Conservation (phyloP, 2,888 invertebrate genomes). For the Phoronis australis region DNA sequence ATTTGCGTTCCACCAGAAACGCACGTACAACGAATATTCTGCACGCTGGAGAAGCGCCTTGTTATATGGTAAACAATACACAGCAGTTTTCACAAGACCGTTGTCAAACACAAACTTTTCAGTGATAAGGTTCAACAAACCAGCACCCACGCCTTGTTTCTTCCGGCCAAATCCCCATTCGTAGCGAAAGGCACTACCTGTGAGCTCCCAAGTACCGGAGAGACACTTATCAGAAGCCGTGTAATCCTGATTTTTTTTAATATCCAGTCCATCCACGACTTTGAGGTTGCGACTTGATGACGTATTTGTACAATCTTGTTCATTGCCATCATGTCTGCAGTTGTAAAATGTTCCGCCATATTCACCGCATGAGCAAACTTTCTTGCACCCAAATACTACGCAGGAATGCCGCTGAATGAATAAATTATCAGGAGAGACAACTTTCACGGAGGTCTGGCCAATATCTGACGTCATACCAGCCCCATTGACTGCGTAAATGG, state of each 20-base stretch:
- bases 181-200: too few relatives aligned
- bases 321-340: neutral
- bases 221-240: neutral
- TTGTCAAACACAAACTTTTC: conserved; percentile 19
- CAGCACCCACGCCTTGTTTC: conserved; percentile 13
- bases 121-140: conserved; percentile 13
- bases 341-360: conserved; percentile 3
- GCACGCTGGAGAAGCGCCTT: conserved; percentile 4
- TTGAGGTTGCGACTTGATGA: too few relatives aligned
- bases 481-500: conserved; percentile 2
- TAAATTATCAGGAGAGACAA: neutral
- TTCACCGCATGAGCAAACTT: conserved; percentile 17
- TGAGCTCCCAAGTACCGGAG: neutral
- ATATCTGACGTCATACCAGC: conserved; percentile 9
- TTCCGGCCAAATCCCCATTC: conserved; percentile 20
- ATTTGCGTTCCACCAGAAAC: conserved; percentile 2
- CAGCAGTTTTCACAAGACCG: conserved; percentile 8
- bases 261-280: neutral
- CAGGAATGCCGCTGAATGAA: conserved; percentile 16
- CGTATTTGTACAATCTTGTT: neutral
- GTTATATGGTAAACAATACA: conserved; percentile 15
- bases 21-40: conserved; percentile 3
- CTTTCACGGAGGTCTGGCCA: conserved; percentile 1
- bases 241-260: neutral
- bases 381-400: conserved; percentile 12